Conservation (phyloP, 2,888 invertebrate species). For the Hyposoter didymator region DNA sequence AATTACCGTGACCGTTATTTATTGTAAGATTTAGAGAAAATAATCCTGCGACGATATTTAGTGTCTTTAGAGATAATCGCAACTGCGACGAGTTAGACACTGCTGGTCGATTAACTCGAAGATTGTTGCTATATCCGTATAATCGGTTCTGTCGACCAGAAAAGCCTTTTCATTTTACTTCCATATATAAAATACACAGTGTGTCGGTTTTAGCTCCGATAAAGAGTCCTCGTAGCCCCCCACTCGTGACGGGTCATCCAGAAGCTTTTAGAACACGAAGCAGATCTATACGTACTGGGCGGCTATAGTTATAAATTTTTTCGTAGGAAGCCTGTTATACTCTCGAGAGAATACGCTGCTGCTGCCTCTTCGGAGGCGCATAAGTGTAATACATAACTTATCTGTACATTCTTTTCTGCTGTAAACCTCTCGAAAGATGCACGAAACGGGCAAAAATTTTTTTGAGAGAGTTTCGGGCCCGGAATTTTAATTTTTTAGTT, state of each 20-base stretch:
- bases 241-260: slow-evolving; percentile 49
- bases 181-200: not conserved
- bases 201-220: slow-evolving; percentile 54
- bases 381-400: slow-evolving; percentile 19
- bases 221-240: slow-evolving; percentile 27
- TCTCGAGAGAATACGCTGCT: not conserved
- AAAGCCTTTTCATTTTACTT: slow-evolving; percentile 27
- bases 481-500: not conserved
- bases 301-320: not conserved
- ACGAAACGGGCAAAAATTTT: slow-evolving; percentile 32
- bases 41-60: not conserved
- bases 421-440: slow-evolving; percentile 44
- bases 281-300: not conserved
- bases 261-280: slow-evolving; percentile 55
- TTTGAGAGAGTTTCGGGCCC: not conserved
- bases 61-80: not conserved
- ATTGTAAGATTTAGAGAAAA: not conserved
- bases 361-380: not conserved
- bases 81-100: not conserved
- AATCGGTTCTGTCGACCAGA: slow-evolving; percentile 23
- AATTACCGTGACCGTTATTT: not conserved
- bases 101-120: slow-evolving; percentile 34
- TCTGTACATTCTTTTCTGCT: not conserved
- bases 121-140: slow-evolving; percentile 40
- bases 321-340: slow-evolving; percentile 24